phyloP scores from a whole-genome alignment of 2,113 vertebrate species.

The Puffinus mauretanicus region DNA sequence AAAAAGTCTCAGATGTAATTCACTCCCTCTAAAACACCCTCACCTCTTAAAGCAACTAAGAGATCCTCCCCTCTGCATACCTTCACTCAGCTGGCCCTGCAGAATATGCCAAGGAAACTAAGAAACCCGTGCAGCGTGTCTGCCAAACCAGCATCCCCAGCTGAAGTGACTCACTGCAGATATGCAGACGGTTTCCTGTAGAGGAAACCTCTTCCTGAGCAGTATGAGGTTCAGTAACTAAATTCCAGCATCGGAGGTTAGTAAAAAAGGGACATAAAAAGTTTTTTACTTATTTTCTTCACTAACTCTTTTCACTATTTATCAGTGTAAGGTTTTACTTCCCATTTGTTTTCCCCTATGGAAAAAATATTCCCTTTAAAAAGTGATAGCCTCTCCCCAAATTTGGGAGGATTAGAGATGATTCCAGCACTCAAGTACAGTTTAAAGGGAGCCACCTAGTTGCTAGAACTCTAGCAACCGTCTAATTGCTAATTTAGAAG shows the following conservation, averaged over 20 bases:
- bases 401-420: background rate
- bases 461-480: background rate
- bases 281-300: background rate
- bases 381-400: background rate
- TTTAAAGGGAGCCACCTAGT: background rate
- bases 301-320: background rate
- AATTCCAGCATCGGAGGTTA: background rate
- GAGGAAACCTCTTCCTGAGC: background rate
- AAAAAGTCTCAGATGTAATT: background rate
- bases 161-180: background rate
- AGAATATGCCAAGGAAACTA: background rate
- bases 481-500: background rate
- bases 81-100: background rate
- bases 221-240: background rate
- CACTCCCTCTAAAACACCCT: background rate
- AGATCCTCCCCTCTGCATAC: fast-evolving
- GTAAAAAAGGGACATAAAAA: background rate
- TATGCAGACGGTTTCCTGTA: fast-evolving
- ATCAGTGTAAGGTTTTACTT: background rate
- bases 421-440: background rate
- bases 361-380: background rate
- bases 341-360: background rate
- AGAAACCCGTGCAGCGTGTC: background rate
- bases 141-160: background rate
- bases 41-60: background rate